Percentiles rank a stretch among this genome's conserved stretches.
phyloP scores from a whole-genome alignment of 1,140 invertebrate species.

The Hermetia illucens region DNA sequence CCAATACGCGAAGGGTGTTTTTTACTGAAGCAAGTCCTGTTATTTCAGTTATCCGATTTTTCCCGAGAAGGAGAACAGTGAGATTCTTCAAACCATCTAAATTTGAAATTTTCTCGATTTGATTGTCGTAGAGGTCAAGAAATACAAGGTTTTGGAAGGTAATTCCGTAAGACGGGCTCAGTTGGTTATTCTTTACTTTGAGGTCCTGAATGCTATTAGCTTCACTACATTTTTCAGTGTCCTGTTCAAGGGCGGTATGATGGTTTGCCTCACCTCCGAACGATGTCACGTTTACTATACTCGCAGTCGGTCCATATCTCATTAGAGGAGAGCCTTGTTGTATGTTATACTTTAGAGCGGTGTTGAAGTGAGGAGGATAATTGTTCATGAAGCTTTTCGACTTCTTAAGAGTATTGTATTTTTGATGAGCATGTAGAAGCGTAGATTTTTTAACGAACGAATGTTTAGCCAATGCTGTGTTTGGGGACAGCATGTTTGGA shows the following conservation, averaged over 20 bases:
- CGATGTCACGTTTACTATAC: too few relatives aligned
- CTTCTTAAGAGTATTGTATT: constrained; percentile 16
- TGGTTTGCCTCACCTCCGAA: background rate
- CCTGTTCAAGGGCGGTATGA: too few relatives aligned
- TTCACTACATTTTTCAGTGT: background rate
- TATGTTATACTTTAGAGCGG: constrained; percentile 17
- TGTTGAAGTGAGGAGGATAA: constrained; percentile 14
- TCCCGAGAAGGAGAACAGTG: constrained; percentile 74
- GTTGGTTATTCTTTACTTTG: constrained; percentile 25
- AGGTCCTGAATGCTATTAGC: constrained; percentile 14
- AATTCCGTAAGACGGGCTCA: constrained; percentile 23
- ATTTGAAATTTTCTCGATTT: constrained; percentile 69
- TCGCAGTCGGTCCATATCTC: background rate
- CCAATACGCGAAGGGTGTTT: constrained; percentile 46
- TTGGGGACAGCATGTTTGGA: background rate
- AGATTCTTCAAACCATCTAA: constrained; percentile 60
- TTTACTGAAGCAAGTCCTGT: constrained; percentile 16
- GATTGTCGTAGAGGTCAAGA: constrained; percentile 87
- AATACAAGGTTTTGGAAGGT: constrained; percentile 70
- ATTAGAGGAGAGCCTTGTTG: constrained; percentile 12
- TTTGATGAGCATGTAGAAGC: constrained; percentile 3
- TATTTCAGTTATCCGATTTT: constrained; percentile 56
- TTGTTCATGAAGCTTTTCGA: constrained; percentile 26
- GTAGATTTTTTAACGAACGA: constrained; percentile 3
- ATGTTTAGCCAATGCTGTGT: background rate